A percentile compares a stretch with the other conserved stretches of the same genome.
Evolutionary conservation across 2,888 invertebrate species (phyloP).

Genomic region (Amphimallon solstitiale): DNA sequence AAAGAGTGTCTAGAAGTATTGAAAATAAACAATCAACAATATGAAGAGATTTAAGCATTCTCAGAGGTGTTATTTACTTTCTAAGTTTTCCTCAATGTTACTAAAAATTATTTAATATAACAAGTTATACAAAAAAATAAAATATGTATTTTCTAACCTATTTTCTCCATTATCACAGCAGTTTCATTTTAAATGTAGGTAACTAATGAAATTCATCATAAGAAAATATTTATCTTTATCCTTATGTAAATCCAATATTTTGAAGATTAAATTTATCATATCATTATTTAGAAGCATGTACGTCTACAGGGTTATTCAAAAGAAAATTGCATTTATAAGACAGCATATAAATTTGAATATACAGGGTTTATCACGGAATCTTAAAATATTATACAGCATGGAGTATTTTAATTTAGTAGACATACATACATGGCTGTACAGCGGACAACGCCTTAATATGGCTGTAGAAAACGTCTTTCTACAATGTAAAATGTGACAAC

Average conservation of each 20-base stretch:
- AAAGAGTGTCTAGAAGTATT: slow-evolving; percentile 33
- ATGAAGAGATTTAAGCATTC: slow-evolving; percentile 6
- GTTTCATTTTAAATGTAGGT: background rate
- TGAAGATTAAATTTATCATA: slow-evolving; percentile 1
- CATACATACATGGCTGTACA: too few species aligned
- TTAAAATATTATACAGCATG: too few species aligned
- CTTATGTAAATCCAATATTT: background rate
- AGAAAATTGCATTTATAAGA: too few species aligned
- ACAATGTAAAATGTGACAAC: too few species aligned
- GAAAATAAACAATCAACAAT: slow-evolving; percentile 8
- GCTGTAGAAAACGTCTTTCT: too few species aligned
- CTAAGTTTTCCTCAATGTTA: background rate
- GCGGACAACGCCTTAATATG: too few species aligned
- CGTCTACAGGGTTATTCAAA: too few species aligned
- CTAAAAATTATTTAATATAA: background rate
- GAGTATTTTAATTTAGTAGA: too few species aligned
- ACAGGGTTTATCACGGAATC: too few species aligned
- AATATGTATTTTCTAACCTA: background rate
- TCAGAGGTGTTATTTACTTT: background rate
- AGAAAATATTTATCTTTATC: background rate
- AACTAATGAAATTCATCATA: background rate
- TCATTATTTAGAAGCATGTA: too few species aligned
- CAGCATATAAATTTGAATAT: too few species aligned
- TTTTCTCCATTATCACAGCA: background rate
- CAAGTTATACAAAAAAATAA: background rate